Conservation (phyloP, 2,113 vertebrate species). For the Microcebus lehilahytsara region DNA sequence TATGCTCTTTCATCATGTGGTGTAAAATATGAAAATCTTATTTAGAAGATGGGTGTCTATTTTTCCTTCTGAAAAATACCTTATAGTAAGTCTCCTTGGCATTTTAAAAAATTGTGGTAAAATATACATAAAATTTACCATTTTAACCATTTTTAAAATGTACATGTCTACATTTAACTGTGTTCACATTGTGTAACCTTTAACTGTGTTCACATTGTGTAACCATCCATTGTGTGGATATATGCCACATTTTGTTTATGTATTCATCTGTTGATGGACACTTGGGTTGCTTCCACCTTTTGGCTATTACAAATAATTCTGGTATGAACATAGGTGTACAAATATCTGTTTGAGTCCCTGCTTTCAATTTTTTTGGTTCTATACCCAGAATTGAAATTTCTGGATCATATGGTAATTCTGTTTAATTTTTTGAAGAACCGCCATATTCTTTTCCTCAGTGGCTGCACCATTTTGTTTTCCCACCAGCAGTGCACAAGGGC, state of each 20-base stretch:
- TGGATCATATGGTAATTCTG: not conserved
- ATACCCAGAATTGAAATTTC: not conserved
- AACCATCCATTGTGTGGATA: not conserved
- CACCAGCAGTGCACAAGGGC: too few relatives aligned
- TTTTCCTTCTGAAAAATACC: not conserved
- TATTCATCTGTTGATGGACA: not conserved
- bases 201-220: not conserved
- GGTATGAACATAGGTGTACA: not conserved
- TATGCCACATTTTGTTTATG: not conserved
- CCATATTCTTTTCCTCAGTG: too few relatives aligned
- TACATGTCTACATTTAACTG: not conserved
- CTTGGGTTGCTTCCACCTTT: not conserved
- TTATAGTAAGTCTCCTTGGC: not conserved
- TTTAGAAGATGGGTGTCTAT: not conserved
- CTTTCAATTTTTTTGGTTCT: not conserved
- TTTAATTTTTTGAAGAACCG: not conserved
- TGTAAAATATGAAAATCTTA: slow-evolving; percentile 27
- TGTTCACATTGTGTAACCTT: not conserved
- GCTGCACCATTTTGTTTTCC: not conserved
- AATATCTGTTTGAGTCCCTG: not conserved
- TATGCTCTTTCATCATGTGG: not conserved
- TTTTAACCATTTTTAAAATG: not conserved
- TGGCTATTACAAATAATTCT: not conserved
- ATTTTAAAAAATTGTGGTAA: not conserved
- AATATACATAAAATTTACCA: not conserved